These are phyloP conservation scores for Watsonalla cultraria DNA, from an alignment of 2,888 invertebrate species.

Conservation along the genomic window DNA sequence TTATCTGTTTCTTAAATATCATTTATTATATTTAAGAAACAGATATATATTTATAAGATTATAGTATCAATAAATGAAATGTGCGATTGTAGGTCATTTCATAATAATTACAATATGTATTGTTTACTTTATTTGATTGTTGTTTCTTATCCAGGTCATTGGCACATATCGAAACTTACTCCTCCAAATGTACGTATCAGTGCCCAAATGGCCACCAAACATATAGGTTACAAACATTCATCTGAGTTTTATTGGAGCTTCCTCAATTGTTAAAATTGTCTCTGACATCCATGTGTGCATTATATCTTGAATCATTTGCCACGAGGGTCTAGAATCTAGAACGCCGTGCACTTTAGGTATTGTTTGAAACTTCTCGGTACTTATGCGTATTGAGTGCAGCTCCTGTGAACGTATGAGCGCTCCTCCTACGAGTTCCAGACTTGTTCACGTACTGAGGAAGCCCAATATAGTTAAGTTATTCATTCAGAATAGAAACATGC, in stretches of 20 bases:
- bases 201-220: slow-evolving; percentile 2
- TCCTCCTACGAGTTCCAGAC: neutral
- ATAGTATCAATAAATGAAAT: too few species aligned
- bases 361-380: slow-evolving; percentile 6
- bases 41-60: too few species aligned
- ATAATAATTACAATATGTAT: too few species aligned
- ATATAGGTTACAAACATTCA: slow-evolving; percentile 22
- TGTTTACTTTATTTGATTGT: too few species aligned
- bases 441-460: neutral
- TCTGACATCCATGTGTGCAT: slow-evolving; percentile 53
- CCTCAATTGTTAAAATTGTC: slow-evolving; percentile 66
- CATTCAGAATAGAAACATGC: neutral
- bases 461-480: neutral
- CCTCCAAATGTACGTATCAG: too few species aligned
- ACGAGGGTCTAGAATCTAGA: slow-evolving; percentile 38
- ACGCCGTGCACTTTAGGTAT: slow-evolving; percentile 7
- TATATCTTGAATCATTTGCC: slow-evolving; percentile 44
- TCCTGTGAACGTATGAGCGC: too few species aligned
- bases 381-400: neutral
- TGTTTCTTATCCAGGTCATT: too few species aligned
- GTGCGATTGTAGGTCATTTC: too few species aligned
- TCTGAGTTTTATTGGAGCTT: slow-evolving; percentile 63
- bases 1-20: too few species aligned
- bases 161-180: too few species aligned
- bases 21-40: too few species aligned